Evolutionary conservation across 2,888 invertebrate genomes (phyloP).

Genomic region (Pachycephus smyrnensis): DNA sequence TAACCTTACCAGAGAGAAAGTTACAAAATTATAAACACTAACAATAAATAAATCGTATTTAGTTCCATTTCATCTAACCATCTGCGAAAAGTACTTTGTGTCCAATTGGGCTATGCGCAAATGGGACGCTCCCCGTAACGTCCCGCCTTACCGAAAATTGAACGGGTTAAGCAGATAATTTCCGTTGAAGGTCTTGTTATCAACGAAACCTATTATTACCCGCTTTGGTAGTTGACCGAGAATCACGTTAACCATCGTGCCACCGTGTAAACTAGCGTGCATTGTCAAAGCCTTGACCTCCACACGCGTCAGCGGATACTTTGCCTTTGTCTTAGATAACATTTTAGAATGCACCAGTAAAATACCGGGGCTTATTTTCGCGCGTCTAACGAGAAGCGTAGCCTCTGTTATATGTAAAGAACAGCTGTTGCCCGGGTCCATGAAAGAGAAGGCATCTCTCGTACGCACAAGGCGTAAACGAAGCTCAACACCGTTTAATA

Average conservation of each 20-base stretch:
- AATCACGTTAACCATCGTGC: slow-evolving; percentile 49
- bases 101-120: too few relatives aligned
- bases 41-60: too few relatives aligned
- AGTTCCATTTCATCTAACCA: too few relatives aligned
- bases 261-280: slow-evolving; percentile 34
- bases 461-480: slow-evolving; percentile 31
- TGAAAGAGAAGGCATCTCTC: slow-evolving; percentile 30
- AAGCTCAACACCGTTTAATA: slow-evolving; percentile 38
- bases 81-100: too few relatives aligned
- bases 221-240: slow-evolving; percentile 45
- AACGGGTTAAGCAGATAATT: slow-evolving; percentile 25
- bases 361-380: slow-evolving; percentile 28
- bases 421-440: background rate
- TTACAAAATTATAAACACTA: too few relatives aligned
- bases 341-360: slow-evolving; percentile 40
- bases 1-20: too few relatives aligned
- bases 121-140: too few relatives aligned
- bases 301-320: slow-evolving; percentile 36
- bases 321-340: slow-evolving; percentile 36
- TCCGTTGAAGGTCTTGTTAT: slow-evolving; percentile 36
- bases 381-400: too few relatives aligned
- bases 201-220: slow-evolving; percentile 43
- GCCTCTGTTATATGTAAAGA: too few relatives aligned
- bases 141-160: slow-evolving; percentile 10
- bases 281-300: slow-evolving; percentile 41